Conservation (phyloP, 2,113 vertebrate genomes). For the Melierax canorus region DNA sequence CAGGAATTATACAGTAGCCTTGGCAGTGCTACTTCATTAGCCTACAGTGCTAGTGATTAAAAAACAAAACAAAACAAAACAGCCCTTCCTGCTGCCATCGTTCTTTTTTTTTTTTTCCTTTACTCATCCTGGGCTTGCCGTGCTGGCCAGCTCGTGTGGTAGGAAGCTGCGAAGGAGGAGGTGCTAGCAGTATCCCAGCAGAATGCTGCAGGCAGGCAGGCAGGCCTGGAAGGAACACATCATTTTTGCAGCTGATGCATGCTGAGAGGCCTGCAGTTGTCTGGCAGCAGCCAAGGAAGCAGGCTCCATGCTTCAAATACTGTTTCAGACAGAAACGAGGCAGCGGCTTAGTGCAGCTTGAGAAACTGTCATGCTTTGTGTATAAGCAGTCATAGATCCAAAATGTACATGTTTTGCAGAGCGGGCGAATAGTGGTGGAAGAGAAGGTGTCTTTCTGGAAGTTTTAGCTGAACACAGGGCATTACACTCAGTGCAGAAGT, state of each 20-base stretch:
- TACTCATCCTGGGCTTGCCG: fast-evolving
- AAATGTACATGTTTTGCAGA: not conserved
- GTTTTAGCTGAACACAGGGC: not conserved
- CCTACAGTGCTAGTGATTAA: not conserved
- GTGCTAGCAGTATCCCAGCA: not conserved
- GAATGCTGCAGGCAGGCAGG: not conserved
- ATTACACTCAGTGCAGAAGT: not conserved
- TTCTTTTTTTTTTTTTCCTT: not conserved
- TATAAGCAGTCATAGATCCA: not conserved
- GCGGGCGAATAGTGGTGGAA: not conserved
- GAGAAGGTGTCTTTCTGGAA: not conserved
- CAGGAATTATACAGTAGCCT: not conserved
- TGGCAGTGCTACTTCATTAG: not conserved
- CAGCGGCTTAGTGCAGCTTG: not conserved
- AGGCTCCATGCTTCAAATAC: not conserved
- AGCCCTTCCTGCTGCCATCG: not conserved
- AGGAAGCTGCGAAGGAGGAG: not conserved
- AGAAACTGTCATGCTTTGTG: not conserved
- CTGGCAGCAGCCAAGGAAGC: not conserved
- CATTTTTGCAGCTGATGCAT: not conserved
- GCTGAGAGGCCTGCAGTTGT: not conserved
- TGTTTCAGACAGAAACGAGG: not conserved
- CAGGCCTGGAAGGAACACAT: not conserved
- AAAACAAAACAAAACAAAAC: not conserved
- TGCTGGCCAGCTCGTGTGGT: not conserved